Conservation (phyloP, 2,113 vertebrate genomes). For the Calypte anna region DNA sequence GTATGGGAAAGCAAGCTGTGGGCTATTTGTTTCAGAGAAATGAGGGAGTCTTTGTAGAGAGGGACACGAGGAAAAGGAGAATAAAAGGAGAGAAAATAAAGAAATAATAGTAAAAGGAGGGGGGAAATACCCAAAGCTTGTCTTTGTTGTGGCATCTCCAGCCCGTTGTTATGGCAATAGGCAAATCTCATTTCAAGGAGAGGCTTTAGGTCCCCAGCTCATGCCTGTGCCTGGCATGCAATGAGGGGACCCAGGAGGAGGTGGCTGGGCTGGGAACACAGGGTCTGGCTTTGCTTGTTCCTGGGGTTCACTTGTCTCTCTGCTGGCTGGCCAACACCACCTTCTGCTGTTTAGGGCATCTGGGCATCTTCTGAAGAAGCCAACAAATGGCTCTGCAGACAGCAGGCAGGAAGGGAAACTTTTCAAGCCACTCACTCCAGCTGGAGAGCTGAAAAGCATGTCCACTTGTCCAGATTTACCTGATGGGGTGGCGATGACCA, state of each 20-base stretch:
- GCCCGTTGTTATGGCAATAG: neutral
- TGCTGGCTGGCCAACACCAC: neutral
- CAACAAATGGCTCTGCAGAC: neutral
- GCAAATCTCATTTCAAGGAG: constrained; percentile 6
- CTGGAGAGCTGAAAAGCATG: neutral
- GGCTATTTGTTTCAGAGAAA: constrained; percentile 93
- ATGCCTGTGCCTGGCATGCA: neutral
- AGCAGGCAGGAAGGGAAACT: neutral
- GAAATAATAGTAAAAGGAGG: neutral
- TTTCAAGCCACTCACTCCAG: neutral
- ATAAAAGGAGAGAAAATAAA: constrained; percentile 1
- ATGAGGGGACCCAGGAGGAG: neutral
- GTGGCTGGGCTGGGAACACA: neutral
- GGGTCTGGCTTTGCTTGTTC: neutral
- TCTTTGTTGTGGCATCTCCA: neutral
- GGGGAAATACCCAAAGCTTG: neutral
- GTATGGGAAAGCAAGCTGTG: constrained; percentile 87
- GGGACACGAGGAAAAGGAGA: constrained; percentile 26
- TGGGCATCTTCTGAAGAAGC: neutral
- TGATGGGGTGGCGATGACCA: too few relatives aligned
- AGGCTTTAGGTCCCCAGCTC: neutral
- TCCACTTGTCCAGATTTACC: rapidly evolving
- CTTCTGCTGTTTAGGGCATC: neutral
- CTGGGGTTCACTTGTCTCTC: neutral
- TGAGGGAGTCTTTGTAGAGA: constrained; percentile 80